Base-by-base conservation (phyloP, 2,888 invertebrate genomes). In the Osmoderma eremita region DNA sequence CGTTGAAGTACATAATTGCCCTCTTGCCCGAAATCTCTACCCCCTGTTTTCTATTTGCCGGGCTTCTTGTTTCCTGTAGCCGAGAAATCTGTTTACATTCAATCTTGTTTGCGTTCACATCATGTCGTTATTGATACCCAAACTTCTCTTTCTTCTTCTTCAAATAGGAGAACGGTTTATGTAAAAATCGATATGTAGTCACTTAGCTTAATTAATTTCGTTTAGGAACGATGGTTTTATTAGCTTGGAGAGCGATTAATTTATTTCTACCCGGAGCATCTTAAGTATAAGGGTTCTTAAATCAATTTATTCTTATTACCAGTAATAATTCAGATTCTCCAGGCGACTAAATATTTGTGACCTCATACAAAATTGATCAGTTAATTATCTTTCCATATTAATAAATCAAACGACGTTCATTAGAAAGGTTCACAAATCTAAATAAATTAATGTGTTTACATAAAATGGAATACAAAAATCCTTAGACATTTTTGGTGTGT, bases 141-240 rank as follows among this genome's bases (percentile, higher is more conserved):
- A 12, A 53, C 38, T 53, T 53, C 48, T 48, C 22, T 50, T 50
- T 12, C 53, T 45, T 61, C 30, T 13, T 42, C 18, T 24, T 17
- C 17, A 15, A 10, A 6, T 30, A 30, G 10, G n/a, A 17, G 12
- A 15, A 30, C 13, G 45, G 58, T 61, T 61, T 61, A 45, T 61
- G 30, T 61, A 61, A 45, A 61, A 61, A 45, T 61, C 58, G 58
- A 61, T 61, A 61, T 61, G 30, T 45, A 45, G 24, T 45, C 45
- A 61, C 58, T 61, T 61, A 61, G 17, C 30, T 45, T 61, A 61
- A 61, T 61, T 61, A 61, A 61, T 61, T 58, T 41, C 24, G 13
- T 39, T 45, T 6, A 5, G 17, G 36, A 15, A 61, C 17, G 17
- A 58, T n/a, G 17, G 30, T 45, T 45, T 61, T 45, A 61, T 61